Evolutionary conservation across 2,113 vertebrate species (phyloP).

Genomic region (Eurypyga helias): DNA sequence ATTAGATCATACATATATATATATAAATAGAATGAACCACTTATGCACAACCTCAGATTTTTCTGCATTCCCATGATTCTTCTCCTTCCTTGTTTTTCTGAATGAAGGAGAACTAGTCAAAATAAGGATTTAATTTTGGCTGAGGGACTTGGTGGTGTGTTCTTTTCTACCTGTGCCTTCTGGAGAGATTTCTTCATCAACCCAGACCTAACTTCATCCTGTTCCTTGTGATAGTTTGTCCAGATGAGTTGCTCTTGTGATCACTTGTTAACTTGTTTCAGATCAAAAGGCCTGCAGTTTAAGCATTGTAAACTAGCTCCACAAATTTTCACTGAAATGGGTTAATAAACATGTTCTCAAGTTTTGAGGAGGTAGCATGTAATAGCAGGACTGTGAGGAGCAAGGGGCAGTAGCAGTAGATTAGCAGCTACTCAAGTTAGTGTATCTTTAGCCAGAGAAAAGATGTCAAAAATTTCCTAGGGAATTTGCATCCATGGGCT

Average conservation of each 20-base stretch:
- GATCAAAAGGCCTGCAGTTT: neutral
- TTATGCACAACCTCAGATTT: neutral
- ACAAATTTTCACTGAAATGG: neutral
- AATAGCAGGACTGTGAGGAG: neutral
- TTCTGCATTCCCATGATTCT: neutral
- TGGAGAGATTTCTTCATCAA: neutral
- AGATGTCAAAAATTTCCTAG: neutral
- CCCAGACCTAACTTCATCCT: neutral
- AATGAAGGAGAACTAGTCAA: neutral
- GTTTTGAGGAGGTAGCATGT: neutral
- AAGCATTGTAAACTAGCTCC: neutral
- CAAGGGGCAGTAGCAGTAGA: accelerated
- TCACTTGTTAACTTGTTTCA: neutral
- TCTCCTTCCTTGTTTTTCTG: neutral
- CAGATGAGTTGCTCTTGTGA: neutral
- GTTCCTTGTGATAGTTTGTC: neutral
- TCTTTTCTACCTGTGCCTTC: neutral
- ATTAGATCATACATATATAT: neutral
- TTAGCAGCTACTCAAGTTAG: neutral
- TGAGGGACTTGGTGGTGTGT: neutral
- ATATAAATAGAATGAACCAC: neutral
- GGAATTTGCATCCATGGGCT: neutral
- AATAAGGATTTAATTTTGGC: neutral
- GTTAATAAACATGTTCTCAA: neutral
- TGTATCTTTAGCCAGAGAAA: neutral